A percentile compares a stretch with the other conserved stretches of the same genome.
These are phyloP conservation scores for Mesocricetus auratus DNA, from an alignment of 2,113 vertebrate genomes.

Conservation along the genomic window DNA sequence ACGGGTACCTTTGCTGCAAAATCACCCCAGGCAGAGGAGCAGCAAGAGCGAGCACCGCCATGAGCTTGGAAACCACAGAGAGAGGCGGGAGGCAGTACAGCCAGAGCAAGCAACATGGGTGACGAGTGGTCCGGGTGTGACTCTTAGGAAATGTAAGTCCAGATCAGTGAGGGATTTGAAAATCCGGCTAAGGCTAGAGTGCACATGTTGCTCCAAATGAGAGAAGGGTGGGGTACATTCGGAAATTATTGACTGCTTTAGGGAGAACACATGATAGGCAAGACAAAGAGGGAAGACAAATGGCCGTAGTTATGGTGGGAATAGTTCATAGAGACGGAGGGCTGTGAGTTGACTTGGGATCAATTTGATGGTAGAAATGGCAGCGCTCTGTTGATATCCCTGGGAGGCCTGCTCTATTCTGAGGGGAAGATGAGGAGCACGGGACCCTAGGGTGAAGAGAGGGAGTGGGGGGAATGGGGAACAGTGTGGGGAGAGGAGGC, in stretches of 20 bases:
- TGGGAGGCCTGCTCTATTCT: background rate
- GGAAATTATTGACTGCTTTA: background rate
- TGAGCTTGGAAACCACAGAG: background rate
- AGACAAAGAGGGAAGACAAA: background rate
- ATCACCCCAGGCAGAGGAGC: background rate
- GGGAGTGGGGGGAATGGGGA: background rate
- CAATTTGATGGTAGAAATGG: background rate
- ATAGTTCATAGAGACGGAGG: background rate
- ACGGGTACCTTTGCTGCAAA: background rate
- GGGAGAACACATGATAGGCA: background rate
- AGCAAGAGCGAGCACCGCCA: background rate
- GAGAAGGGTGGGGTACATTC: background rate
- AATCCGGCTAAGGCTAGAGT: too few species aligned
- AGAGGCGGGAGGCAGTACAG: background rate
- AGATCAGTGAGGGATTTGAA: background rate
- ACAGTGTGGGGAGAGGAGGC: background rate
- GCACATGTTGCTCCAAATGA: background rate
- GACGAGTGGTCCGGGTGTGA: background rate
- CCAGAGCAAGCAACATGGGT: background rate
- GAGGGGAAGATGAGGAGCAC: background rate
- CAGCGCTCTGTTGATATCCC: background rate
- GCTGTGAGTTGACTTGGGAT: background rate
- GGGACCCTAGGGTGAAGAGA: background rate
- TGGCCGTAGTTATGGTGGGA: background rate
- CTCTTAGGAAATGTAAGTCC: background rate